Evolutionary conservation across 1,140 invertebrate species (phyloP).

Genomic region (Microvelia longipes): DNA sequence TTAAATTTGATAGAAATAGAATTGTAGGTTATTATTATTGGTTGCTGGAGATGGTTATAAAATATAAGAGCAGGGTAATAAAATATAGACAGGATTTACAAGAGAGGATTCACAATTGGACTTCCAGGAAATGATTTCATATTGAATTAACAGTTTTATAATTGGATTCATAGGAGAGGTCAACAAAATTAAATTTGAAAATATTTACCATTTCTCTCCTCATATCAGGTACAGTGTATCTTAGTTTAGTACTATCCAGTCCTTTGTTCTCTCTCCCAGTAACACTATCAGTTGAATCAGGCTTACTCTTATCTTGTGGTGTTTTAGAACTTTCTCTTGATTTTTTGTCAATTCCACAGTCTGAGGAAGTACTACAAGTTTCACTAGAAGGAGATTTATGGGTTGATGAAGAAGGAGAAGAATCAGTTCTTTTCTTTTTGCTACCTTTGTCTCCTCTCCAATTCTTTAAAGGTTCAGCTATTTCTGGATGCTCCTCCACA

Average conservation of each 20-base stretch:
- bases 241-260: slow-evolving; percentile 28
- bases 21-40: no score
- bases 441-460: background rate
- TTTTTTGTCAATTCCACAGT: background rate
- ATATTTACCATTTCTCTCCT: slow-evolving; percentile 27
- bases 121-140: no score
- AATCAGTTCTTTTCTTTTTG: background rate
- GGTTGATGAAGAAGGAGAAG: background rate
- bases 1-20: no score
- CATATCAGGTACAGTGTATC: slow-evolving; percentile 55
- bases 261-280: background rate
- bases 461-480: background rate
- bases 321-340: background rate
- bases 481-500: background rate
- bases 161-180: no score
- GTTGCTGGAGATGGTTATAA: no score
- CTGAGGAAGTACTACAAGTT: background rate
- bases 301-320: background rate
- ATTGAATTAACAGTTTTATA: no score
- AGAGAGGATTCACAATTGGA: no score
- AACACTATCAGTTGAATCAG: no score
- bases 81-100: no score
- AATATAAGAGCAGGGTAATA: no score
- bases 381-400: background rate
- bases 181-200: no score